phyloP scores from a whole-genome alignment of 2,113 vertebrate species.

The Hemichromis elongatus region DNA sequence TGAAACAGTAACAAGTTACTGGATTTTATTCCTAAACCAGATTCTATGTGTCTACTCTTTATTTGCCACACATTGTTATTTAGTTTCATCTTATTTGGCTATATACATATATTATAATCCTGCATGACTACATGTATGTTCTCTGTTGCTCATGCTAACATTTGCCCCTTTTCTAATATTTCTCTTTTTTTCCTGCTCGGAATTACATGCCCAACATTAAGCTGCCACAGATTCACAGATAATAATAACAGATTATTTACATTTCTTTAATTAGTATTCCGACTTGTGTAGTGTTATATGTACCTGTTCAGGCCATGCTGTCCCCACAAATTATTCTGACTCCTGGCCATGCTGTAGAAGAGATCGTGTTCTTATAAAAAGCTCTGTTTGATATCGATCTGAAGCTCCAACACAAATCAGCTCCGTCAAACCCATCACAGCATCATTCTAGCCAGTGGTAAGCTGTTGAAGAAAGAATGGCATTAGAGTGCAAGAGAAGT shows the following conservation, averaged over 20 bases:
- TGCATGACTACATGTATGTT: neutral
- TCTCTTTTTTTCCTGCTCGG: rapidly evolving
- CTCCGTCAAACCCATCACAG: conserved; percentile 24
- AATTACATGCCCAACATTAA: neutral
- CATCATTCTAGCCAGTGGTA: neutral
- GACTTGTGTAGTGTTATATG: neutral
- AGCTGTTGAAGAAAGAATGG: conserved; percentile 28
- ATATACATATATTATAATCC: neutral
- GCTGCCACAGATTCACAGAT: neutral
- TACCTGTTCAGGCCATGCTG: conserved; percentile 81
- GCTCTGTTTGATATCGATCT: conserved; percentile 63
- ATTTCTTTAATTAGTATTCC: neutral
- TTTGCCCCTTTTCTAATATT: neutral
- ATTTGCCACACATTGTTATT: neutral
- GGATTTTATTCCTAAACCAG: neutral
- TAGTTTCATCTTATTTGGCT: neutral
- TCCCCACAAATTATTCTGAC: conserved; percentile 81
- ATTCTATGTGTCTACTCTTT: neutral
- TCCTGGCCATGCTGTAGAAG: conserved; percentile 70
- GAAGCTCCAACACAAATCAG: conserved; percentile 57
- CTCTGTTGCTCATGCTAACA: neutral
- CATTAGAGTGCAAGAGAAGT: neutral
- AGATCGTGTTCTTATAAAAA: conserved; percentile 60
- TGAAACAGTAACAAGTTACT: neutral
- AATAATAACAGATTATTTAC: neutral